Conservation (phyloP, 2,797 vertebrate genomes). For the Cuniculus paca region DNA sequence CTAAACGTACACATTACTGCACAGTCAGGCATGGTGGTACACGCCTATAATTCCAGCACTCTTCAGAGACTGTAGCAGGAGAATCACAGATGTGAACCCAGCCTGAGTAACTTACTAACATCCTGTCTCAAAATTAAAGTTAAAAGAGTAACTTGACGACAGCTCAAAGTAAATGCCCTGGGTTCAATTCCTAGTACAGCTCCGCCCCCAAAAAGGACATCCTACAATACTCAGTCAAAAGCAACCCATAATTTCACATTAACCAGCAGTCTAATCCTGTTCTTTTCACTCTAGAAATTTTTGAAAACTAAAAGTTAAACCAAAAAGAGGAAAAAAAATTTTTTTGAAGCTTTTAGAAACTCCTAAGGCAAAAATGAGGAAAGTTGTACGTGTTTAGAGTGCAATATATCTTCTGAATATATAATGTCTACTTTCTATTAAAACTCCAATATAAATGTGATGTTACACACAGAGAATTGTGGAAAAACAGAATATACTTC, state of each 20-base stretch:
- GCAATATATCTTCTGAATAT: neutral
- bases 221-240: neutral
- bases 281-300: neutral
- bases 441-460: neutral
- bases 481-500: neutral
- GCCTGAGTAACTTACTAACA: neutral
- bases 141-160: neutral
- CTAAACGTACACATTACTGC: neutral
- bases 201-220: neutral
- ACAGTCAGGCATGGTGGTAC: neutral
- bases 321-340: neutral
- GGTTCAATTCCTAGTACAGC: neutral
- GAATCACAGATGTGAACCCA: neutral
- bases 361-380: neutral
- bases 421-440: neutral
- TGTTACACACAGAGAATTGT: neutral
- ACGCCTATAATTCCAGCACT: neutral
- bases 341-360: neutral
- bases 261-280: neutral
- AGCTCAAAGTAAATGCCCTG: neutral
- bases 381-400: neutral
- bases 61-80: neutral
- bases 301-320: constrained; percentile 4
- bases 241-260: neutral
- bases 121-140: neutral